These are phyloP conservation scores for Callocephalon fimbriatum DNA, from an alignment of 2,113 vertebrate species.

Conservation along the genomic window DNA sequence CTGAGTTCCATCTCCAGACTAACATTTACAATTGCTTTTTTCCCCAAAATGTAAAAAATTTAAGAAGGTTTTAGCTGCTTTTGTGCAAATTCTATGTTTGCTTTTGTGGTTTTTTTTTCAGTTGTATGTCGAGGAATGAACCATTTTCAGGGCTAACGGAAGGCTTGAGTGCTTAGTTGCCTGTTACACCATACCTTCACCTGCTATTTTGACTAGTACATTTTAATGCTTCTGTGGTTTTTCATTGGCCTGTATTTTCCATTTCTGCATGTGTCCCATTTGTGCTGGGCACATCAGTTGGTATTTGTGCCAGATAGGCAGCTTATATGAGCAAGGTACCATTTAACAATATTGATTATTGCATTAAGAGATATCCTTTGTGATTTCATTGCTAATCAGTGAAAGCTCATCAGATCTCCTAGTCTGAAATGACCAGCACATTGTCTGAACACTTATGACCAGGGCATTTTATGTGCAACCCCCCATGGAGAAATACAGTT, in stretches of 20 bases:
- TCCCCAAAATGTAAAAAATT: not conserved
- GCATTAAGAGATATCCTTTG: not conserved
- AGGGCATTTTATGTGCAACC: not conserved
- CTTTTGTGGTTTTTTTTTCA: not conserved
- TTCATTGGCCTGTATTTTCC: not conserved
- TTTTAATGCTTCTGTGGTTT: not conserved
- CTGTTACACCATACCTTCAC: not conserved
- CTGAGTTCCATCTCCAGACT: not conserved
- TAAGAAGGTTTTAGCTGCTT: not conserved
- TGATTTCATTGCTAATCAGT: not conserved
- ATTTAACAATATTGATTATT: not conserved
- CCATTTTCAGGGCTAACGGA: not conserved
- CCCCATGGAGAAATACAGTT: not conserved
- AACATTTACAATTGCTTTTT: accelerated
- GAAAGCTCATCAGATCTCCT: not conserved
- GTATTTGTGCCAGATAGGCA: not conserved
- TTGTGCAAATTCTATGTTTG: not conserved
- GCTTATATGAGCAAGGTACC: not conserved
- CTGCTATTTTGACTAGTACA: not conserved
- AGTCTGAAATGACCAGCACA: not conserved
- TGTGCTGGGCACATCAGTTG: not conserved
- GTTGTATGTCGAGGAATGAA: not conserved
- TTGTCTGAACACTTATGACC: not conserved
- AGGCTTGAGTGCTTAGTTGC: not conserved
- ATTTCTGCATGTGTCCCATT: not conserved